phyloP scores from a whole-genome alignment of 2,797 vertebrate genomes.

The Acanthornis magna region DNA sequence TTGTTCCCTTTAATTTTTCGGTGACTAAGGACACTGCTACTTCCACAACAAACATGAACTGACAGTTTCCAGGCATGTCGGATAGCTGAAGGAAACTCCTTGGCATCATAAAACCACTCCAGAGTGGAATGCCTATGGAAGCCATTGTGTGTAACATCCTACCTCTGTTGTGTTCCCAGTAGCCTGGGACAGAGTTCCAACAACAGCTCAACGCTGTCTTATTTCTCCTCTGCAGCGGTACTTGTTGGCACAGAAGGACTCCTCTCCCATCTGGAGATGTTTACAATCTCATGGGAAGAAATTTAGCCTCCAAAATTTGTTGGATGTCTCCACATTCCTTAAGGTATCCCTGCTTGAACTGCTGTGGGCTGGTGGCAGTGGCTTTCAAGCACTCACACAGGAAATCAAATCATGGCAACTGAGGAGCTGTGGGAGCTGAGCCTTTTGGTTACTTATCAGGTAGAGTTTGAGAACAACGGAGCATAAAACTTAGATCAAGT shows the following conservation, averaged over 20 bases:
- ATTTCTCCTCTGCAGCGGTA: background rate
- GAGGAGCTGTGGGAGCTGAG: background rate
- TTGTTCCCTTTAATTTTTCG: background rate
- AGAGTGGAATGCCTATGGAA: background rate
- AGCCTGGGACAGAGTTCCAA: background rate
- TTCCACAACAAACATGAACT: background rate
- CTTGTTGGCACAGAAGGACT: background rate
- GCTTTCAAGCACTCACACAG: background rate
- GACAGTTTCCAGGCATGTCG: background rate
- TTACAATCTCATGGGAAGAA: background rate
- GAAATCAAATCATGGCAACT: background rate
- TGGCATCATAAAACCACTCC: background rate
- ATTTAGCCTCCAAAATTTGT: background rate
- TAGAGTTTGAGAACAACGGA: slow-evolving; percentile 12
- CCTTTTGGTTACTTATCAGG: background rate
- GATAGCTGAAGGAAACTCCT: background rate
- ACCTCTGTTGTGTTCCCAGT: background rate
- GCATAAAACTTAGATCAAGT: slow-evolving; percentile 46
- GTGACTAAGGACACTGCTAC: background rate
- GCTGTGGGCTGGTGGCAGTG: background rate
- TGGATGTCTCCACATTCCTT: background rate
- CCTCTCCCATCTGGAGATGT: background rate
- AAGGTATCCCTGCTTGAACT: background rate
- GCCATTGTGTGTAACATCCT: background rate
- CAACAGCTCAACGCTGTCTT: background rate